These are phyloP conservation scores for Eupithecia subfuscata DNA, from an alignment of 2,888 invertebrate species.

Conservation along the genomic window DNA sequence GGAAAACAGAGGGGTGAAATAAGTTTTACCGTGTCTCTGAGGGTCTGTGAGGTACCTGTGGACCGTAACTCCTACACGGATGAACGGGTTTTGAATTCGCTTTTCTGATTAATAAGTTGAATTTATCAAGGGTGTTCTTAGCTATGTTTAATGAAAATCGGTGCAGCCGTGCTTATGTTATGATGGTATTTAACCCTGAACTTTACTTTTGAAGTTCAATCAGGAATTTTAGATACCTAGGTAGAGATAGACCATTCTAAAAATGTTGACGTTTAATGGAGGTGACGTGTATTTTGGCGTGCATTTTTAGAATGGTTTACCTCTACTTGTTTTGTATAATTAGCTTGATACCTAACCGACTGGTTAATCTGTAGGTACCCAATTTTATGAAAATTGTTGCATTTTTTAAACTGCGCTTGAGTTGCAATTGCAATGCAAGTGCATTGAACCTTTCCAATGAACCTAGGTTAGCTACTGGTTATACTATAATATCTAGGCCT, in stretches of 20 bases:
- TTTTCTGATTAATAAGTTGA: not conserved
- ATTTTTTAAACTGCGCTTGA: not conserved
- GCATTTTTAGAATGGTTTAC: no score
- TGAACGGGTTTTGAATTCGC: not conserved
- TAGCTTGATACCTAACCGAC: not conserved
- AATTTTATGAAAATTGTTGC: not conserved
- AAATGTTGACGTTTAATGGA: no score
- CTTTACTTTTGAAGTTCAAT: not conserved
- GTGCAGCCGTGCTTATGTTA: not conserved
- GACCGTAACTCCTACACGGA: not conserved
- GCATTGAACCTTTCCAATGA: constrained; percentile 5
- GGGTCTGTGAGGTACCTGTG: not conserved
- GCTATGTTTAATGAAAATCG: not conserved
- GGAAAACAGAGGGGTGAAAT: not conserved
- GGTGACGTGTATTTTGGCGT: no score
- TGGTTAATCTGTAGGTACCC: not conserved
- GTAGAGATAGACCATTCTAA: no score
- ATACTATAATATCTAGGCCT: not conserved
- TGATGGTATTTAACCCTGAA: not conserved
- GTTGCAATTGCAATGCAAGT: not conserved
- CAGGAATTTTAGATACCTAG: not conserved
- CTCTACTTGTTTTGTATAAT: not conserved
- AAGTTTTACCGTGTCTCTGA: not conserved
- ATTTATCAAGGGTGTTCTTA: not conserved
- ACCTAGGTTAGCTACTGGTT: not conserved